Evolutionary conservation across 2,888 invertebrate species (phyloP).

Genomic region (Melitaea athalia): DNA sequence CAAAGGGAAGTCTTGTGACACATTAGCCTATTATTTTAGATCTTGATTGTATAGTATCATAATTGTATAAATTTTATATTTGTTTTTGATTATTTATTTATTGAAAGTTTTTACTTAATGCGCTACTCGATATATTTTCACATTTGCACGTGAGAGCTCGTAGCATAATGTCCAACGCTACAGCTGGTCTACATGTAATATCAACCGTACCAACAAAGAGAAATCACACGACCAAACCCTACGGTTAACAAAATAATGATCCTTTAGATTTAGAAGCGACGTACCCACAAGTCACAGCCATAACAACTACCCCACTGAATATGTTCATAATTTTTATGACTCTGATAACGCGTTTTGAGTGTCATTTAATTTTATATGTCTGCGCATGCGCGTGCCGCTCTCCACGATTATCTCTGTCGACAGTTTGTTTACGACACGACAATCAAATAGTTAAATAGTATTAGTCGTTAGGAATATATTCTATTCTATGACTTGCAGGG

Average conservation of each 20-base stretch:
- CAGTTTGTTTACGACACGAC: conserved; percentile 3
- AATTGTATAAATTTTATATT: no score
- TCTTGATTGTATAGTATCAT: no score
- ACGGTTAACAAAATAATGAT: neutral
- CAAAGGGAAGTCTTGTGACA: no score
- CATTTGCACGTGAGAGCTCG: no score
- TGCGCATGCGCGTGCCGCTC: conserved; percentile 4
- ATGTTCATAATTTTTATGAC: conserved; percentile 2
- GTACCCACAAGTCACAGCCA: neutral
- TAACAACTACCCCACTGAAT: conserved; percentile 1
- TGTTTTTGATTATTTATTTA: no score
- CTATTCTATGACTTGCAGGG: no score
- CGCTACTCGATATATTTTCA: no score
- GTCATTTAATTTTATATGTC: conserved; percentile 18
- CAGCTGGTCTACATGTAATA: no score
- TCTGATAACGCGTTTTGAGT: conserved; percentile 6
- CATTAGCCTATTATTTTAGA: no score
- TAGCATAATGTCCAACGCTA: no score
- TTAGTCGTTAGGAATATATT: neutral
- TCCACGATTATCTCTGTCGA: conserved; percentile 4
- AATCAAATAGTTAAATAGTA: conserved; percentile 1
- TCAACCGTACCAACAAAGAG: neutral
- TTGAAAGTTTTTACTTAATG: no score
- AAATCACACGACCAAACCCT: neutral
- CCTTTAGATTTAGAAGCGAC: neutral